Evolutionary conservation across 2,888 invertebrate genomes (phyloP), one percentile per base, ranked within the genome.

Genomic region (Melinaea menophilus): DNA sequence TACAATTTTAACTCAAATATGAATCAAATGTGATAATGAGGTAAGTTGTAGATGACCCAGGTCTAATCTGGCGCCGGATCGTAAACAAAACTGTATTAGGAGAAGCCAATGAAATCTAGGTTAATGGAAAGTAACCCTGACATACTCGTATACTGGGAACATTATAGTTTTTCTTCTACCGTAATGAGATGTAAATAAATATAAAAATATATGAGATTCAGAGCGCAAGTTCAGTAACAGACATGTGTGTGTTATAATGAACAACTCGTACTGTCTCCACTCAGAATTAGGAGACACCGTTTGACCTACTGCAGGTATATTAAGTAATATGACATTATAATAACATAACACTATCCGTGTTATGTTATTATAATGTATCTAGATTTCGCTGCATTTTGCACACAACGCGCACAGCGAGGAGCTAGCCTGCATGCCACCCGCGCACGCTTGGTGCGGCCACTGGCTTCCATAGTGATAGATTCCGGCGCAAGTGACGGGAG

Each of bases 61-160:
- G 11, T 3, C 11, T 51, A 51, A 7, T 51, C 51, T 11, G 31
- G 22, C 31, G 22, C 51, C 7, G 31, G 51, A 51, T 2, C 31
- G 31, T 51, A 31, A 51, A 31, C 31, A 51, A 22, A 51, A 7
- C 51, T 51, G 51, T 51, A 31, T 51, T 31, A 51, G 51, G 51
- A 51, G 51, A 51, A 51, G 31, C 51, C 51, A 31, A 1, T 51
- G 9, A 31, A 7, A 51, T 51, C 51, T 51, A 51, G 51, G 51
- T 51, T 51, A 51, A 51, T 51, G 31, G 31, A 51, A 31, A 51
- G n/a, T n/a, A 31, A 51, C 51, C 51, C 31, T 51, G 51, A 51
- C 51, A 11, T 51, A 51, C 31, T 51, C 22, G 22, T 22, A 22
- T 22, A 22, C 51, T 51, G 31, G 31, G 51, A 51, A 51, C 7